Evolutionary conservation across 2,797 vertebrate species (phyloP).

Genomic region (Remorina albescens): DNA sequence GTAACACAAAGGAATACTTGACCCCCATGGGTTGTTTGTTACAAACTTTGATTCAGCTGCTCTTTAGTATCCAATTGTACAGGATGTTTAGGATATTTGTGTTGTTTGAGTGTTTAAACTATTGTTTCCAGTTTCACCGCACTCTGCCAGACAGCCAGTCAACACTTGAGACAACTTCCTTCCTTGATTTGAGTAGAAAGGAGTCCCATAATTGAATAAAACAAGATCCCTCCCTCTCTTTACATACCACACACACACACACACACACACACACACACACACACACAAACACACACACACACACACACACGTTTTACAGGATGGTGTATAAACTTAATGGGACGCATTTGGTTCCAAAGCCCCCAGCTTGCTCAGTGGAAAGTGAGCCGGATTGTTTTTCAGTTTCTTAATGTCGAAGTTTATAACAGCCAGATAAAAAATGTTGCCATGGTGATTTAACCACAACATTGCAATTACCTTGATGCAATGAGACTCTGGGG

Average conservation of each 20-base stretch:
- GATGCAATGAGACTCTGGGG: conserved; percentile 72
- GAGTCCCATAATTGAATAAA: conserved; percentile 80
- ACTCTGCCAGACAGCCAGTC: conserved; percentile 79
- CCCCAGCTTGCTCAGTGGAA: conserved; percentile 78
- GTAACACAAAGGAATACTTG: conserved; percentile 11
- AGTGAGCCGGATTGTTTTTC: conserved; percentile 80
- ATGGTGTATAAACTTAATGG: conserved; percentile 82
- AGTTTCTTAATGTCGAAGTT: conserved; percentile 78
- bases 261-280: conserved; percentile 55
- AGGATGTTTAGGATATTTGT: conserved; percentile 70
- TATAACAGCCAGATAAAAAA: conserved; percentile 79
- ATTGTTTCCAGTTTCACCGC: conserved; percentile 70
- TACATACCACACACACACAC: conserved; percentile 67
- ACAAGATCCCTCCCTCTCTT: conserved; percentile 73
- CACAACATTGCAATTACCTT: conserved; percentile 83
- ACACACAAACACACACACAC: conserved; percentile 52
- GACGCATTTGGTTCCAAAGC: conserved; percentile 79
- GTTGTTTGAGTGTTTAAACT: conserved; percentile 69
- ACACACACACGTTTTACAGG: conserved; percentile 73
- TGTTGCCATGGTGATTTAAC: conserved; percentile 80
- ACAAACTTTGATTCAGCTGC: conserved; percentile 25
- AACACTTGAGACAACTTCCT: conserved; percentile 78
- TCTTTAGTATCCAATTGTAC: conserved; percentile 39
- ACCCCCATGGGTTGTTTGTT: conserved; percentile 27
- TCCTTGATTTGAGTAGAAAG: conserved; percentile 80